Conservation (phyloP, 53 echinoderm and acorn worm genomes). For the Astropecten irregularis region DNA sequence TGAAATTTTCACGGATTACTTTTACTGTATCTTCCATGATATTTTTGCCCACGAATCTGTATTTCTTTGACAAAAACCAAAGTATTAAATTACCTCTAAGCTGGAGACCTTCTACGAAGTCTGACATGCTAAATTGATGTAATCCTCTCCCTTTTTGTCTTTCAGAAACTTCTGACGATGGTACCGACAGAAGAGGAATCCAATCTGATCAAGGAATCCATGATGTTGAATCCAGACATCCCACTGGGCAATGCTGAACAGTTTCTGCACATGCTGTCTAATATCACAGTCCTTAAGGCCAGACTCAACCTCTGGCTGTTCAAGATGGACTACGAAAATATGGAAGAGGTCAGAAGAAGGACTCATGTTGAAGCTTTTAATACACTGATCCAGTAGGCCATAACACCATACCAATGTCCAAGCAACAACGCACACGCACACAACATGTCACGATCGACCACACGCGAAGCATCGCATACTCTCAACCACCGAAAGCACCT, state of each 20-base stretch:
- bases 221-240: constrained; percentile 72
- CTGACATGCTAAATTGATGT: too few species aligned
- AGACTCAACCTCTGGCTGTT: constrained; percentile 98
- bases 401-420: too few species aligned
- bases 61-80: too few species aligned
- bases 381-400: not conserved
- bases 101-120: too few species aligned
- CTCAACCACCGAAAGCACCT: too few species aligned
- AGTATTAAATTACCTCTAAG: too few species aligned
- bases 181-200: constrained; percentile 86
- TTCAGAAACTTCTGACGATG: constrained; percentile 90
- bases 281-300: constrained; percentile 80
- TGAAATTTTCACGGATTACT: too few species aligned
- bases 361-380: not conserved
- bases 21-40: too few species aligned
- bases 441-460: too few species aligned
- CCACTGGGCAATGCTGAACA: constrained; percentile 93
- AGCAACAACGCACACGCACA: too few species aligned
- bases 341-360: constrained; percentile 82
- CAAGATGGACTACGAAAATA: constrained; percentile 94
- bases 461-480: too few species aligned
- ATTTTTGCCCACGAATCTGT: too few species aligned
- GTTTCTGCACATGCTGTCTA: constrained; percentile 89
- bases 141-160: not conserved
- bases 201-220: constrained; percentile 83